A percentile compares a stretch with the other conserved stretches of the same genome.
These are phyloP conservation scores for Cavia porcellus DNA, from an alignment of 2,113 vertebrate species.

Conservation along the genomic window DNA sequence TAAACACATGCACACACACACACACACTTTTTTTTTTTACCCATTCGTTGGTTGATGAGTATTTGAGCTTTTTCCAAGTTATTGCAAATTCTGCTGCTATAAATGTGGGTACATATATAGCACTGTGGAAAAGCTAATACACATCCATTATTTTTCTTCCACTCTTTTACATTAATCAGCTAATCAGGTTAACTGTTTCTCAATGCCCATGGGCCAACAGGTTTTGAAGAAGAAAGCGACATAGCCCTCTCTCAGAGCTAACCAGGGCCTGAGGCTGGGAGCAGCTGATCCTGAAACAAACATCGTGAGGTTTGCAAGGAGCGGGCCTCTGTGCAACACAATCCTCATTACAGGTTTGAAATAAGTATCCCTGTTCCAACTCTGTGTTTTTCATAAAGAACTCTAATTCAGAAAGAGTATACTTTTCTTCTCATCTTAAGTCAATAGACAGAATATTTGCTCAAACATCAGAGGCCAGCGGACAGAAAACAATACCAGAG, in stretches of 20 bases:
- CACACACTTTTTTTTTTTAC: not conserved
- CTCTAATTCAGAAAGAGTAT: conserved; percentile 11
- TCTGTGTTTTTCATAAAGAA: conserved; percentile 20
- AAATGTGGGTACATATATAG: not conserved
- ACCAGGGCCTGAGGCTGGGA: not conserved
- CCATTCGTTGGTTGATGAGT: not conserved
- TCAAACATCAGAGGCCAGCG: not conserved
- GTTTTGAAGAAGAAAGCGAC: conserved; percentile 45
- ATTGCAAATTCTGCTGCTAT: not conserved
- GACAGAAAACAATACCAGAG: not conserved
- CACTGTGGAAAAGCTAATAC: not conserved
- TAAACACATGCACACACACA: too few relatives aligned
- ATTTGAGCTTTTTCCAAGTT: not conserved
- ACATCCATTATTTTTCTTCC: conserved; percentile 36
- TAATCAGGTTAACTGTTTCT: not conserved
- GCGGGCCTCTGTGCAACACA: not conserved
- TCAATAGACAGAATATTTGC: not conserved
- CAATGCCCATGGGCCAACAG: not conserved
- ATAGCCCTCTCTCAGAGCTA: not conserved
- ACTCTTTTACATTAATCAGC: not conserved
- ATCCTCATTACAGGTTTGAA: conserved; percentile 38
- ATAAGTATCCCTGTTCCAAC: not conserved
- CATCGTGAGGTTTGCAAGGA: not conserved
- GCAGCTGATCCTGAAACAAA: not conserved
- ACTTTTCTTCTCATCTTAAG: conserved; percentile 29